These are phyloP conservation scores for Penelope pileata DNA, from an alignment of 2,113 vertebrate genomes.

Conservation along the genomic window DNA sequence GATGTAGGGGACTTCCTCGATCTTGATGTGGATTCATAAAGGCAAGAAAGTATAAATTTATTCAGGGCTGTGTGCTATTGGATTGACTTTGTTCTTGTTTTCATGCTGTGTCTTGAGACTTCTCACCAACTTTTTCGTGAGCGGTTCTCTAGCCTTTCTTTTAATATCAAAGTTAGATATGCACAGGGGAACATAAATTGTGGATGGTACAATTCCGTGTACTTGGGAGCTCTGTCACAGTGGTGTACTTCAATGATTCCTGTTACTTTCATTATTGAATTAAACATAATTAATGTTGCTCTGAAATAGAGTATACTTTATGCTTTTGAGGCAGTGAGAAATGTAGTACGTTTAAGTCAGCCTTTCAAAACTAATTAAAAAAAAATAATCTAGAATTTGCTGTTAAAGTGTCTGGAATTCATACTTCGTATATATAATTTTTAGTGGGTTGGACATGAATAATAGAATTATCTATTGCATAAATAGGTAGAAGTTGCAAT, in stretches of 20 bases:
- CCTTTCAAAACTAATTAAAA: not conserved
- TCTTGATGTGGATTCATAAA: not conserved
- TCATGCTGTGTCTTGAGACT: not conserved
- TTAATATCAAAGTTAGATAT: not conserved
- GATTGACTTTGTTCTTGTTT: not conserved
- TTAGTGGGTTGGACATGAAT: not conserved
- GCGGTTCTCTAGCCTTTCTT: not conserved
- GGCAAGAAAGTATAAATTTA: not conserved
- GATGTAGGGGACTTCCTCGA: fast-evolving
- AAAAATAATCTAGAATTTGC: not conserved
- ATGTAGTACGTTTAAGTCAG: not conserved
- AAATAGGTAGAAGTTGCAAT: not conserved
- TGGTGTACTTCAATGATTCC: not conserved
- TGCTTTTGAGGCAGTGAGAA: not conserved
- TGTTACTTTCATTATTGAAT: not conserved
- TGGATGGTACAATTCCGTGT: fast-evolving
- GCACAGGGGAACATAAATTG: not conserved
- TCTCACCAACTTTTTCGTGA: not conserved
- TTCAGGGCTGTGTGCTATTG: not conserved
- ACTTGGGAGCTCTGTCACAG: not conserved
- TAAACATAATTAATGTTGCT: not conserved
- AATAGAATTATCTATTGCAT: not conserved
- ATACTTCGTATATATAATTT: not conserved
- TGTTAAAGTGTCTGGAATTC: not conserved
- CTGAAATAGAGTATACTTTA: not conserved